phyloP scores from a whole-genome alignment of 2,888 invertebrate species.

The Bembecia ichneumoniformis region DNA sequence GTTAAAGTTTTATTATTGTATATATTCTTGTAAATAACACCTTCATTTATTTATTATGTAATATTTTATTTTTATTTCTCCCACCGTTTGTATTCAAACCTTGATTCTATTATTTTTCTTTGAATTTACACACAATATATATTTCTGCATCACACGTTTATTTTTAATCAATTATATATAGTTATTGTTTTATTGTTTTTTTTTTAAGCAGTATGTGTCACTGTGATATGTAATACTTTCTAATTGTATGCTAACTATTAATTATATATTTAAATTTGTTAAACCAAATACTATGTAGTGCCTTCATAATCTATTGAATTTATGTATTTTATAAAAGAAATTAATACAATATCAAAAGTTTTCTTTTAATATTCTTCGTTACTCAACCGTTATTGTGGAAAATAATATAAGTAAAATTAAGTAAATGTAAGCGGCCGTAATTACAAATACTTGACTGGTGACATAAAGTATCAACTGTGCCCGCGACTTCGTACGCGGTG shows the following conservation, averaged over 20 bases:
- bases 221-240: conserved; percentile 44
- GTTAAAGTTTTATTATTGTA: conserved; percentile 25
- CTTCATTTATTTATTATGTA: not conserved
- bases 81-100: not conserved
- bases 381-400: too few species aligned
- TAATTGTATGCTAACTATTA: not conserved
- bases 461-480: too few species aligned
- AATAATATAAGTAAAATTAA: too few species aligned
- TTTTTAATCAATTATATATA: conserved; percentile 2
- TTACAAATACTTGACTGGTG: too few species aligned
- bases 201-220: conserved; percentile 39
- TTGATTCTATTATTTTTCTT: not conserved
- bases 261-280: conserved; percentile 2
- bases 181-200: conserved; percentile 4
- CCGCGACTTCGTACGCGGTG: too few species aligned
- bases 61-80: not conserved
- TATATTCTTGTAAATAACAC: conserved; percentile 11
- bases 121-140: not conserved
- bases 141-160: conserved; percentile 3
- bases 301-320: too few species aligned
- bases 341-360: too few species aligned
- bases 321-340: too few species aligned
- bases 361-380: too few species aligned
- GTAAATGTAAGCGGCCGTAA: too few species aligned
- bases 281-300: conserved; percentile 7